Base-by-base conservation (phyloP, 2,113 vertebrate genomes). In the Malurus elegans region DNA sequence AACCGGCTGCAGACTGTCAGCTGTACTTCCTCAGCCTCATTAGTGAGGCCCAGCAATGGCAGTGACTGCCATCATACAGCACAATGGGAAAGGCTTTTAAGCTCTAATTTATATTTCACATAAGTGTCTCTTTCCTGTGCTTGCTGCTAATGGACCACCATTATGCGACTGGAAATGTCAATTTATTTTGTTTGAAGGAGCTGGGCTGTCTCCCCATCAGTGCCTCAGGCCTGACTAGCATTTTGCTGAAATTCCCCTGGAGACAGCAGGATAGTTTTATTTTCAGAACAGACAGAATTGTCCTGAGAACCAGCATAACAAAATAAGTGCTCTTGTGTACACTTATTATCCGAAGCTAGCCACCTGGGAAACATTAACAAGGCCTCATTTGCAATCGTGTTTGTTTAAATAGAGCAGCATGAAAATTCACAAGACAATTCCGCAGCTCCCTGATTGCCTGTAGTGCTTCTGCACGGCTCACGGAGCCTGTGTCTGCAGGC, bases 11-110 rank as follows among this genome's bases (percentile, higher is more conserved):
- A 95, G 96, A 95, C 87, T 92, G 95, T 96, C 97, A 96, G 34
- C 86, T 24, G 72, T 95, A 96, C 97, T 98, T 97, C 93, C 96
- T 93, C 93, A 95, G 91, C 65, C 69, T 97, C 86, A 72, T 42
- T 48, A 74, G 42, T 51, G 36, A 95, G 90, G 80, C 78, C 45
- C 56, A 61, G 42, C 36, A 69, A 64, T 64, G 87, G 71, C 73
- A 96, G 66, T 73, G 75, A 57, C 24, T 88, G 79, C 85, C 26
- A 60, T 94, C 88, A 72, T 47, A 62, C 38, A 88, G 67, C 38
- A 40, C 5, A 61, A 48, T 4, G 26, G 44, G 53, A 71, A 83
- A 74, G 74, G 82, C 75, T 93, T 94, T 95, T 83, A 95, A 88
- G 60, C 64, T n/a, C 28, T 62, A 18, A n/a, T 85, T 81, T 70